Evolutionary conservation across 2,113 vertebrate species (phyloP), one percentile per base, ranked within the genome.

Genomic region (Stercorarius parasiticus): DNA sequence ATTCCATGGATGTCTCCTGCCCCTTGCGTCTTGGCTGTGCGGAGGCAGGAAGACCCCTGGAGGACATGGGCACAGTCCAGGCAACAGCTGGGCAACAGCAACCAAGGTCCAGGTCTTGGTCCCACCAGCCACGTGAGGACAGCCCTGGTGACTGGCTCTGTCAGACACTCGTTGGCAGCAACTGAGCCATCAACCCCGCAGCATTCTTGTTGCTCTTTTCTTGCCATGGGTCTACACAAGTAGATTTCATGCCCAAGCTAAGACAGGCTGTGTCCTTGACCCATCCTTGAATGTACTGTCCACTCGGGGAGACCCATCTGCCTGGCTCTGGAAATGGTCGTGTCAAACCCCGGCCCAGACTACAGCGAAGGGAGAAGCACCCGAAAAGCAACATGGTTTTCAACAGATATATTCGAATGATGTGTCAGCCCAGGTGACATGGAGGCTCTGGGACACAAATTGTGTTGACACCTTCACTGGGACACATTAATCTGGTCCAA

Each of bases 191-290:
- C 6, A 49, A 2, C 20, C 36, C 23, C 10, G 20, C 21, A 32
- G 59, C 43, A 27, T 79, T 70, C 49, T 25, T 29, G 9, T 32
- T 47, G 53, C n/a, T 47, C 61, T 52, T 61, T n/a, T 6, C 55
- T 18, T 15, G 13, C 42, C 30, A 0, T 3, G 38, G 27, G 21
- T 22, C 30, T 2, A 7, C n/a, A 15, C 3, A 30, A 45, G n/a
- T 5, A 21, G 40, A 43, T 10, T n/a, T 56, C 69, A 14, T 7
- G 2, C 30, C 42, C 27, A 43, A 32, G 16, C 34, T 70, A 40
- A 40, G 79, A 42, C 8, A 40, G 40, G 27, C 4, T 72, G 5
- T 45, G 26, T 5, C 66, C 71, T 86, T 30, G n/a, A 55, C 40
- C 42, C 50, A 15, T 34, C 47, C 69, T 81, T n/a, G 64, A 66